Evolutionary conservation across 2,797 vertebrate species (phyloP).

Genomic region (Balearica regulorum): DNA sequence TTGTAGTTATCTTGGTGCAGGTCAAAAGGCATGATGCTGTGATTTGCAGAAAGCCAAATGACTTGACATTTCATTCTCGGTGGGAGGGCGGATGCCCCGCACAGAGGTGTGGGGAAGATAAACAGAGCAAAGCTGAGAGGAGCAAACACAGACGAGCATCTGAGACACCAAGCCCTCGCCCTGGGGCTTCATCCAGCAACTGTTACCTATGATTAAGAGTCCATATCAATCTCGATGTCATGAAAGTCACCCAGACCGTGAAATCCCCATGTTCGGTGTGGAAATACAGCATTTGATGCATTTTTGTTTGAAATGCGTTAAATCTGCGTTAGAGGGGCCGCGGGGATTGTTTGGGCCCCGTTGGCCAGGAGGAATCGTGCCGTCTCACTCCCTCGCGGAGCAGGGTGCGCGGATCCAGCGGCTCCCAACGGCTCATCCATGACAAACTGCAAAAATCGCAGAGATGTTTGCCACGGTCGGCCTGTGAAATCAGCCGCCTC

Average conservation of each 20-base stretch:
- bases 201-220: slow-evolving; percentile 43
- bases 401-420: rapidly evolving
- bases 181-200: background rate
- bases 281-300: slow-evolving; percentile 9
- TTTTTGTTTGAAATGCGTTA: slow-evolving; percentile 54
- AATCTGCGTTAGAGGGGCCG: background rate
- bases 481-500: slow-evolving; percentile 41
- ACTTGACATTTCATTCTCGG: background rate
- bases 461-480: background rate
- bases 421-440: background rate
- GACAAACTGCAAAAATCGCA: background rate
- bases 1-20: background rate
- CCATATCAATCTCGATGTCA: background rate
- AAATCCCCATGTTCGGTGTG: background rate
- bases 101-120: background rate
- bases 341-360: rapidly evolving
- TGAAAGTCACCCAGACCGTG: slow-evolving; percentile 9
- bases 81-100: background rate
- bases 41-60: background rate
- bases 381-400: background rate
- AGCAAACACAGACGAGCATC: background rate
- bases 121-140: background rate
- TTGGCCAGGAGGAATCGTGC: background rate
- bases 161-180: background rate
- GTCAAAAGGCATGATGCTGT: background rate